These are phyloP conservation scores for Platypus cylindrus DNA, from an alignment of 2,888 invertebrate genomes.

Conservation along the genomic window DNA sequence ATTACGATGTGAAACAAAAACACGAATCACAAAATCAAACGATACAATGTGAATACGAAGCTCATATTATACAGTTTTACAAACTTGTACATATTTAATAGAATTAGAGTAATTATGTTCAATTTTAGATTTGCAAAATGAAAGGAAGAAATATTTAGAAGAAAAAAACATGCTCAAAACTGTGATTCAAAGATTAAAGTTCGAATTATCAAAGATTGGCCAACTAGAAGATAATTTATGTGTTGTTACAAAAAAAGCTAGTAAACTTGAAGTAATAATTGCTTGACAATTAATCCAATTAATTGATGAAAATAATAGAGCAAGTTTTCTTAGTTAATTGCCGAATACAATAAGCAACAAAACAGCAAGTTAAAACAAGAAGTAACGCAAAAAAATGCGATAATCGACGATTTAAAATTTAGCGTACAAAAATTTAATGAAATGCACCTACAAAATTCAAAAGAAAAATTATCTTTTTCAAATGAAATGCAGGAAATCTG, in stretches of 20 bases:
- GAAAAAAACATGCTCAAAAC: slow-evolving; percentile 29
- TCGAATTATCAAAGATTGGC: slow-evolving; percentile 25
- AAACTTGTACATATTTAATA: background rate
- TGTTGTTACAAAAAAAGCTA: slow-evolving; percentile 28
- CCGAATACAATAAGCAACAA: slow-evolving; percentile 31
- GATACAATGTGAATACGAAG: slow-evolving; percentile 14
- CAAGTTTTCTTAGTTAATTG: slow-evolving; percentile 27
- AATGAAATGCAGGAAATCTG: slow-evolving; percentile 29
- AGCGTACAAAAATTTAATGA: slow-evolving; percentile 28
- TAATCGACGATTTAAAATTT: slow-evolving; percentile 25
- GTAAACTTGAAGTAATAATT: slow-evolving; percentile 26
- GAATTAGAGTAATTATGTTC: background rate
- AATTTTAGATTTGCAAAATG: slow-evolving; percentile 25
- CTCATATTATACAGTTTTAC: background rate
- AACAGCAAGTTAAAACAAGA: slow-evolving; percentile 29
- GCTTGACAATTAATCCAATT: background rate
- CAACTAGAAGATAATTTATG: slow-evolving; percentile 26
- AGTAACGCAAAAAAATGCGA: slow-evolving; percentile 26
- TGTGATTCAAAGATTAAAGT: slow-evolving; percentile 28
- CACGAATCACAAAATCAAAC: slow-evolving; percentile 25
- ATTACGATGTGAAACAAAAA: slow-evolving; percentile 22
- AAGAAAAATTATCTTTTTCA: slow-evolving; percentile 30
- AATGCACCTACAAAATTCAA: slow-evolving; percentile 26
- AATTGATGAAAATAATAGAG: too few species aligned
- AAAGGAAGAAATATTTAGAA: slow-evolving; percentile 28